Evolutionary conservation across 2,797 vertebrate genomes (phyloP), one percentile per base, ranked within the genome.

Genomic region (Phataginus tricuspis): DNA sequence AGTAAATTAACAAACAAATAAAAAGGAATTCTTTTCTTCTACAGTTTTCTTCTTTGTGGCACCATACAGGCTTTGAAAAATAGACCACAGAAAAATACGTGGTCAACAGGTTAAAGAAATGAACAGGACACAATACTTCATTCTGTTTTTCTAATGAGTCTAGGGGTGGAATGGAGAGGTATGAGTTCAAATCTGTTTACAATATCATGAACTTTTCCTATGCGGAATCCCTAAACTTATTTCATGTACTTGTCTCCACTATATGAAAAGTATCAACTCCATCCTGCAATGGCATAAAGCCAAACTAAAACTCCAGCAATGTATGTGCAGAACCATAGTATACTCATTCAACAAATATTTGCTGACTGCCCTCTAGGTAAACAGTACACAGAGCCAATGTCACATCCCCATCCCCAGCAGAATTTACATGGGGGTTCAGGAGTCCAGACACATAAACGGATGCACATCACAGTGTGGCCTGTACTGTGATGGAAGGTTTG

Each of bases 271-370:
- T 45, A 78, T 72, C 66, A 88, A 42, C 21, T 82, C 12, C 49
- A 90, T 21, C 29, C 42, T 74, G 23, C 1, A 37, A 85, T 61
- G 23, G 78, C 29, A 51, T 88, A 78, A 92, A 93, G 37, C 31
- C 95, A 94, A 95, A 94, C 39, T 66, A 71, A 90, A 94, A 79
- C 49, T 82, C 51, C 57, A 94, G 63, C 68, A 94, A 31, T 9
- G 23, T 18, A 64, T 2, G 64, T 39, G 34, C 34, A 94, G 64
- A 72, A 66, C 21, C 42, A 64, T 12, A 93, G 4, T 59, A 19
- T 45, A 71, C 23, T 87, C 27, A 86, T 23, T 86, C 39, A 37
- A 21, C 13, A 61, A 88, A 77, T 69, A n/a, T 66, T 86, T 39
- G 72, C 49, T 49, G 29, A 63, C 79, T 80, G 34, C 63, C 61